Evolutionary conservation across 2,888 invertebrate genomes (phyloP).

Genomic region (Oscheius myriophilus): DNA sequence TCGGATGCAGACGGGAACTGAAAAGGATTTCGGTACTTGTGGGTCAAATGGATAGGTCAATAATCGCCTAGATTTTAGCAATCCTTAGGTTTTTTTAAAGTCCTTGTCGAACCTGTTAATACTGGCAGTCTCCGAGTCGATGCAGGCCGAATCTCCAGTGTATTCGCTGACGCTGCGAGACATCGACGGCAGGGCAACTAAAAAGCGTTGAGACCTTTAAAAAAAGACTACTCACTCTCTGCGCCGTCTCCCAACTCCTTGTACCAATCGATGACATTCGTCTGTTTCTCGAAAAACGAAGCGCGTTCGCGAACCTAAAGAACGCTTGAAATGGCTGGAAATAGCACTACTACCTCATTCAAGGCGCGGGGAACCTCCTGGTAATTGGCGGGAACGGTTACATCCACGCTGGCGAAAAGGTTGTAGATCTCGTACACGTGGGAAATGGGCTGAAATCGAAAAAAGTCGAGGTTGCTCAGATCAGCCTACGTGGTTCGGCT

Average conservation of each 20-base stretch:
- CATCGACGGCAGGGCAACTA: constrained; percentile 26
- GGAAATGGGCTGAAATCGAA: constrained; percentile 52
- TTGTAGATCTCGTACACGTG: constrained; percentile 58
- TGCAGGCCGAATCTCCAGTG: constrained; percentile 27
- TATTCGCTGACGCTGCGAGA: constrained; percentile 41
- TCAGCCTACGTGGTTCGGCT: constrained; percentile 25
- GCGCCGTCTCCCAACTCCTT: constrained; percentile 33
- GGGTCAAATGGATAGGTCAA: not conserved
- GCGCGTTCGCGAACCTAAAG: constrained; percentile 44
- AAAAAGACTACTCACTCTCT: not conserved
- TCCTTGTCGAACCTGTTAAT: constrained; percentile 11
- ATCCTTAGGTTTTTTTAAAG: not conserved
- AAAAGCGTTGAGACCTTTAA: not conserved
- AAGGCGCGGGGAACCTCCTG: constrained; percentile 48
- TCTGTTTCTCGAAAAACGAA: constrained; percentile 53
- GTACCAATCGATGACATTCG: constrained; percentile 51
- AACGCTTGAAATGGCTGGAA: not conserved
- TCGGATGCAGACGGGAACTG: constrained; percentile 21
- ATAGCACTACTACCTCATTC: constrained; percentile 34
- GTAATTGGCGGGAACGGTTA: constrained; percentile 46
- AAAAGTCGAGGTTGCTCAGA: constrained; percentile 12
- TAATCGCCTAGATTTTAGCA: not conserved
- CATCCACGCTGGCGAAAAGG: constrained; percentile 52
- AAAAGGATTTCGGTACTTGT: not conserved
- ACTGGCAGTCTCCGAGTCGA: constrained; percentile 29